Evolutionary conservation across 2,888 invertebrate genomes (phyloP).

Genomic region (Chrysolina americana): DNA sequence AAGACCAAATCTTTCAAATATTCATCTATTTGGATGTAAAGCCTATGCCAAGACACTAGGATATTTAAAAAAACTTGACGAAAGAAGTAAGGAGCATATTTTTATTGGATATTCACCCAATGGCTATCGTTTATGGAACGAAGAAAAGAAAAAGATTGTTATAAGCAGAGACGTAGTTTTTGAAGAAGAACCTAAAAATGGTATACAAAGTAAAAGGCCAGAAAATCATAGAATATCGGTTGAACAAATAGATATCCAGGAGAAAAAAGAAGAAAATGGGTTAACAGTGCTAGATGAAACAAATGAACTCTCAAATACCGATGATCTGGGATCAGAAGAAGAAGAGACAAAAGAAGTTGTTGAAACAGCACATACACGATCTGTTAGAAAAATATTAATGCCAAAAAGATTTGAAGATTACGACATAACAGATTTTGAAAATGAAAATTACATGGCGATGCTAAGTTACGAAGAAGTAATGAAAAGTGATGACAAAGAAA

Average conservation of each 20-base stretch:
- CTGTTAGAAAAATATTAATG: no score
- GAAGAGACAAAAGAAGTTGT: no score
- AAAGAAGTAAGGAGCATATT: conserved; percentile 50
- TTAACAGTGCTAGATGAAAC: no score
- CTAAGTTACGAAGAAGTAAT: background rate
- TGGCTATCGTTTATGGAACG: conserved; percentile 38
- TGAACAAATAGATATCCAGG: no score
- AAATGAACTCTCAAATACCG: no score
- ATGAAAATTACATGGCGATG: background rate
- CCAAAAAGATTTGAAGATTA: no score
- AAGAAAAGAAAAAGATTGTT: conserved; percentile 29
- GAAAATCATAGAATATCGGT: no score
- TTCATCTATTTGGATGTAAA: conserved; percentile 54
- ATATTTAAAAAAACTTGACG: conserved; percentile 55
- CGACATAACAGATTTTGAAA: background rate
- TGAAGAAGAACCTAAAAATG: background rate
- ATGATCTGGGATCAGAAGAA: no score
- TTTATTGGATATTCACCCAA: conserved; percentile 51
- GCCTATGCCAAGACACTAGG: conserved; percentile 53
- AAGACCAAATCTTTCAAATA: conserved; percentile 55
- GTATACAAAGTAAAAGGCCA: no score
- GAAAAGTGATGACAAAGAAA: background rate
- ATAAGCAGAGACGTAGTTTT: background rate
- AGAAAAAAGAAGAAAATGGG: no score
- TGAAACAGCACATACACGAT: no score